These are phyloP conservation scores for Dallia pectoralis DNA, from an alignment of 2,797 vertebrate species.

Conservation along the genomic window DNA sequence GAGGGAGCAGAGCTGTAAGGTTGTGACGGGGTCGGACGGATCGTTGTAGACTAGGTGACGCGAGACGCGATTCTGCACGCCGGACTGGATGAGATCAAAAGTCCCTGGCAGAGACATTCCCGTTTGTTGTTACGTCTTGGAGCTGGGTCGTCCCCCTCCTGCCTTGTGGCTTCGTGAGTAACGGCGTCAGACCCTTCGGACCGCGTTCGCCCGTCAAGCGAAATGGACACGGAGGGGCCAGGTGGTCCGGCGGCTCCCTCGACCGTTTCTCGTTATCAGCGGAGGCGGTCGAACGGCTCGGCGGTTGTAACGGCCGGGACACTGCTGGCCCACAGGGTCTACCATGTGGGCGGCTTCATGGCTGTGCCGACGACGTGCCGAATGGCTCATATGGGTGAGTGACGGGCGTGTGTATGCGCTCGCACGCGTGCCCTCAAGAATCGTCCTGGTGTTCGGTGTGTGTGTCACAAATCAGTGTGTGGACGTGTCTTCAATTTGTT, in stretches of 20 bases:
- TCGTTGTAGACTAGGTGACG: neutral
- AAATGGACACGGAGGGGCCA: slow-evolving; percentile 56
- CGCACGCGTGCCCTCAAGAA: slow-evolving; percentile 8
- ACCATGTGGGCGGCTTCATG: slow-evolving; percentile 75
- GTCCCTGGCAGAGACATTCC: neutral
- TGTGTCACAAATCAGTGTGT: neutral
- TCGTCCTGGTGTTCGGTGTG: neutral
- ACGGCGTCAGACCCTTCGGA: neutral
- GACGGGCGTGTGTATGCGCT: slow-evolving; percentile 15
- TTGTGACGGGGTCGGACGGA: neutral
- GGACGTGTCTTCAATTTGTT: neutral
- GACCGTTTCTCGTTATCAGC: slow-evolving; percentile 15
- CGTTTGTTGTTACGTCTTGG: neutral
- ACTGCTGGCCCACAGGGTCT: slow-evolving; percentile 71
- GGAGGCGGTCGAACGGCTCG: slow-evolving; percentile 35
- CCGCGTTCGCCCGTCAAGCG: neutral
- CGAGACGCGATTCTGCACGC: neutral
- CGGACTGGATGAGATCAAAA: neutral
- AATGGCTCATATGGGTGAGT: slow-evolving; percentile 76
- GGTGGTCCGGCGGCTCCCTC: slow-evolving; percentile 43
- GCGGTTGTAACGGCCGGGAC: slow-evolving; percentile 53
- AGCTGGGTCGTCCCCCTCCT: no score
- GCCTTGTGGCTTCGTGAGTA: neutral
- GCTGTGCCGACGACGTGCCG: slow-evolving; percentile 71
- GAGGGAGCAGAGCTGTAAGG: neutral